These are phyloP conservation scores for Leptopterna dolabrata DNA, from an alignment of 2,888 invertebrate species.

Conservation along the genomic window DNA sequence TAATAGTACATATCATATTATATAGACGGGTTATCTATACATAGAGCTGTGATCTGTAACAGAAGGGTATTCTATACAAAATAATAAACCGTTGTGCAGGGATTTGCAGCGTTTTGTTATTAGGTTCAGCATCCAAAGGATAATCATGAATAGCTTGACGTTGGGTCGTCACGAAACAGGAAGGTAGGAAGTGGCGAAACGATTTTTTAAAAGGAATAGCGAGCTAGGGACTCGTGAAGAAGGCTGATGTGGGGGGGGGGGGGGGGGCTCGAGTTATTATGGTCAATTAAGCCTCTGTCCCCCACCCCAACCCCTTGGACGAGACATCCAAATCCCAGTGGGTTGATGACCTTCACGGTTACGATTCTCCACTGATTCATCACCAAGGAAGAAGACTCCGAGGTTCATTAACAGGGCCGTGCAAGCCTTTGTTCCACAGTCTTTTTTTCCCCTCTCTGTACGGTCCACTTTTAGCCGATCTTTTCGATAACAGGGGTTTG, in stretches of 20 bases:
- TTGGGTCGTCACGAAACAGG: not conserved
- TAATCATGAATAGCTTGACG: too few relatives aligned
- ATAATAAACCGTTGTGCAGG: too few relatives aligned
- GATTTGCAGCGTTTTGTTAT: too few relatives aligned
- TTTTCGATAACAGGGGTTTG: not conserved
- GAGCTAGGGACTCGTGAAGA: not conserved
- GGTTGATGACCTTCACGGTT: conserved; percentile 52
- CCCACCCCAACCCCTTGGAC: not conserved
- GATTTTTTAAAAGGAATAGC: conserved; percentile 20
- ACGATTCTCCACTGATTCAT: conserved; percentile 22
- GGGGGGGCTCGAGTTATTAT: conserved; percentile 14
- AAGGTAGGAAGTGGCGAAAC: not conserved
- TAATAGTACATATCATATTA: too few relatives aligned
- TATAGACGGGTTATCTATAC: too few relatives aligned
- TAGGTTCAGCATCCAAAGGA: too few relatives aligned
- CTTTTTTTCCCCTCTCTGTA: not conserved
- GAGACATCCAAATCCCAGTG: conserved; percentile 39
- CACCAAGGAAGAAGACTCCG: conserved; percentile 33
- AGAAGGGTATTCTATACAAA: too few relatives aligned
- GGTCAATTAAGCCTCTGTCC: conserved; percentile 36
- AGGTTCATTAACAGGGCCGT: conserved; percentile 38
- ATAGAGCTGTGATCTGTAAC: too few relatives aligned
- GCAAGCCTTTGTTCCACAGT: conserved; percentile 28
- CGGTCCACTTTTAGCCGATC: not conserved
- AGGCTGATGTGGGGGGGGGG: not conserved